Evolutionary conservation across 2,797 vertebrate species (phyloP).

Genomic region (Oreochromis grahami): DNA sequence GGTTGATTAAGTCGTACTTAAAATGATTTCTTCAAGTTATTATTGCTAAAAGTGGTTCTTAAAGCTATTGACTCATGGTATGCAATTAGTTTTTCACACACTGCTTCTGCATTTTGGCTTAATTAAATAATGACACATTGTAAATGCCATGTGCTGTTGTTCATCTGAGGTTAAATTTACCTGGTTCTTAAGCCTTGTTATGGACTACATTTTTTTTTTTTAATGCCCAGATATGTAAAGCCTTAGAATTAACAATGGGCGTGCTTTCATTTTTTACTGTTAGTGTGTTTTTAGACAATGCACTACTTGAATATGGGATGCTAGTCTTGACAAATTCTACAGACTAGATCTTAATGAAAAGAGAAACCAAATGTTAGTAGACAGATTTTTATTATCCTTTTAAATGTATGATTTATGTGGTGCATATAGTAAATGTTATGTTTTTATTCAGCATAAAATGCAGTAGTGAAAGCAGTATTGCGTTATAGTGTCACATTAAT

Average conservation of each 20-base stretch:
- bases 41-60: background rate
- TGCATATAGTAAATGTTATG: background rate
- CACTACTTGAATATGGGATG: background rate
- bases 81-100: background rate
- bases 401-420: background rate
- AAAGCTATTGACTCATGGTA: background rate
- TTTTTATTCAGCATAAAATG: background rate
- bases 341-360: background rate
- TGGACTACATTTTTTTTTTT: background rate
- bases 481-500: background rate
- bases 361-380: background rate
- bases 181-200: background rate
- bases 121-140: background rate
- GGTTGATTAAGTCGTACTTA: background rate
- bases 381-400: background rate
- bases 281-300: background rate
- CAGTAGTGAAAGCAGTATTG: background rate
- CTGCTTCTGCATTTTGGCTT: background rate
- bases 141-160: background rate
- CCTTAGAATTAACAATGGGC: background rate
- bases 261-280: background rate
- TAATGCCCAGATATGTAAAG: background rate
- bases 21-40: background rate
- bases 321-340: background rate
- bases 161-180: background rate